phyloP scores from a whole-genome alignment of 2,113 vertebrate species.

The Gobio gobio region DNA sequence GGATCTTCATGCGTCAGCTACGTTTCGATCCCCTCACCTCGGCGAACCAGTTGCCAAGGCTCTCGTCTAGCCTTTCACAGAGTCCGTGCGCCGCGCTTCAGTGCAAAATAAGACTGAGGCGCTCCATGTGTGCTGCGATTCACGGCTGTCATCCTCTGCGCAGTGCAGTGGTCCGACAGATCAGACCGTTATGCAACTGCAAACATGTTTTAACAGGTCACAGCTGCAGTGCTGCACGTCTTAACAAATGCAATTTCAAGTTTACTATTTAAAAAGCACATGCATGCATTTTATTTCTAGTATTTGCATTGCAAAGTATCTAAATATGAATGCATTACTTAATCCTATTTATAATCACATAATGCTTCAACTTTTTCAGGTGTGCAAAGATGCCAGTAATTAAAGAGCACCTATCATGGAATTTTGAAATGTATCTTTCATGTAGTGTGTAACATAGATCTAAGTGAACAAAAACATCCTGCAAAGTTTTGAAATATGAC shows the following conservation, averaged over 20 bases:
- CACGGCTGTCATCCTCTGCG: neutral
- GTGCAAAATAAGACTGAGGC: constrained; percentile 8
- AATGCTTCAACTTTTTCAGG: neutral
- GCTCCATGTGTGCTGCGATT: constrained; percentile 24
- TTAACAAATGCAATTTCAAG: neutral
- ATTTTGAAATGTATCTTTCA: too few species aligned
- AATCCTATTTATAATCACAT: neutral
- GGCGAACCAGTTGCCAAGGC: neutral
- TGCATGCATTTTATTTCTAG: neutral
- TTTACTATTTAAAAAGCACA: neutral
- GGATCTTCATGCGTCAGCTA: constrained; percentile 26
- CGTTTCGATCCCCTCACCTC: constrained; percentile 7
- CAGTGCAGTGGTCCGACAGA: neutral
- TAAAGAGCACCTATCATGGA: too few species aligned
- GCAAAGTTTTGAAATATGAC: too few species aligned
- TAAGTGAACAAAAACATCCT: too few species aligned
- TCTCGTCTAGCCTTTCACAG: neutral
- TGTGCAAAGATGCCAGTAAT: neutral
- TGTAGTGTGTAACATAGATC: too few species aligned
- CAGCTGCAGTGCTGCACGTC: neutral
- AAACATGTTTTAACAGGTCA: neutral
- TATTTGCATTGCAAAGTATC: neutral
- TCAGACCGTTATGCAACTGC: neutral
- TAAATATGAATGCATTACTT: neutral
- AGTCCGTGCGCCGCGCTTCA: neutral